Evolutionary conservation across 2,888 invertebrate genomes (phyloP).

Genomic region (Brenthis hecate): DNA sequence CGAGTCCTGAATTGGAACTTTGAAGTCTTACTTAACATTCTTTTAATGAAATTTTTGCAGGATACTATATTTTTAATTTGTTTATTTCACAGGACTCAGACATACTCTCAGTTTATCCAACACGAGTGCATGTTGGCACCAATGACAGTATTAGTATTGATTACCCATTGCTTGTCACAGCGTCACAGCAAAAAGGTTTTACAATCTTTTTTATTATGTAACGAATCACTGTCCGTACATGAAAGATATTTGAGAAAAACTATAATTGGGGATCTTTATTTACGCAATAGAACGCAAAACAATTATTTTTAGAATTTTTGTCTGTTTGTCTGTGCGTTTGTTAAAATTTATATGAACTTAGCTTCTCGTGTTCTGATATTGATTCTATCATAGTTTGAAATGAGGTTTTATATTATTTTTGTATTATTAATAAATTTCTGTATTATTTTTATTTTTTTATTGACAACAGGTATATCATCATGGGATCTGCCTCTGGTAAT

Average conservation of each 20-base stretch:
- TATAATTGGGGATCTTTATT: no score
- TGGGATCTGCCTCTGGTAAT: conserved; percentile 89
- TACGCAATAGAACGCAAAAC: no score
- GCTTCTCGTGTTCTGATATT: no score
- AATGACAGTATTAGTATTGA: conserved; percentile 51
- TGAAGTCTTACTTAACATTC: no score
- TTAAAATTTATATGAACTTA: no score
- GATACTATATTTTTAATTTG: not conserved
- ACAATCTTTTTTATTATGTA: not conserved
- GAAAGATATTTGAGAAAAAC: no score
- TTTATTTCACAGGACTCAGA: conserved; percentile 47
- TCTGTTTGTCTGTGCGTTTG: no score
- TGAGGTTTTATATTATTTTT: not conserved
- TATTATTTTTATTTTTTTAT: not conserved
- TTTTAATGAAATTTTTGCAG: no score
- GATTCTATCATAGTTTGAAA: no score
- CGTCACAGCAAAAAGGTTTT: conserved; percentile 84
- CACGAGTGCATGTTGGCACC: conserved; percentile 63
- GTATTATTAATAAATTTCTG: not conserved
- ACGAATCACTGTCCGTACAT: no score
- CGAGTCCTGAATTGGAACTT: no score
- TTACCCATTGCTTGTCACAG: conserved; percentile 87
- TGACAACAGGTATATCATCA: conserved; percentile 83
- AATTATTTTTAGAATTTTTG: no score
- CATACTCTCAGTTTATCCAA: conserved; percentile 53